Evolutionary conservation across 1,140 invertebrate genomes (phyloP).

Genomic region (Tetramorium simillimum): DNA sequence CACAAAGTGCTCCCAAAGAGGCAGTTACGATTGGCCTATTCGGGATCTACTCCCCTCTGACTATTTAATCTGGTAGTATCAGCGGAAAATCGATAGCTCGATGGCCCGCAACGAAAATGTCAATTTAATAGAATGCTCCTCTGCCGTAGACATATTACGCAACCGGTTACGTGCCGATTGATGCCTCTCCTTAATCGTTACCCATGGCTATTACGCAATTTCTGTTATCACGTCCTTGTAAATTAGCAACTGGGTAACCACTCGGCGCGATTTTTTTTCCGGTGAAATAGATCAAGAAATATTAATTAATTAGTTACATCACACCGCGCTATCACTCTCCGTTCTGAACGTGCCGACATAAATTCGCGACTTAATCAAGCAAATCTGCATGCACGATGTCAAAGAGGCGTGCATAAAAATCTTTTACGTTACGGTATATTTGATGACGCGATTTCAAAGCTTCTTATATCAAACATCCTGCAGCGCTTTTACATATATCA

Average conservation of each 20-base stretch:
- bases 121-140: slow-evolving; percentile 48
- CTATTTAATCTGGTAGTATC: slow-evolving; percentile 22
- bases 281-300: neutral
- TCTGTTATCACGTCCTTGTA: slow-evolving; percentile 1
- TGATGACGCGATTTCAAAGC: neutral
- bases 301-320: slow-evolving; percentile 33
- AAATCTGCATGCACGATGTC: neutral
- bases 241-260: neutral
- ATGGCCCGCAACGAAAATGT: slow-evolving; percentile 27
- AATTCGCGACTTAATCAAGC: neutral
- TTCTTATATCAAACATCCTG: neutral
- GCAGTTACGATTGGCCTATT: slow-evolving; percentile 10
- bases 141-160: slow-evolving; percentile 3
- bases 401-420: neutral
- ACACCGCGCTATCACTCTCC: neutral
- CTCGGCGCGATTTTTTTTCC: neutral
- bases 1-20: slow-evolving; percentile 28
- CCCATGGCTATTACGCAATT: slow-evolving; percentile 30
- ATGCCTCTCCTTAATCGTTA: slow-evolving; percentile 34
- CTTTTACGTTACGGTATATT: neutral
- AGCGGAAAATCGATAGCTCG: slow-evolving; percentile 34
- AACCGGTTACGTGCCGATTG: slow-evolving; percentile 41
- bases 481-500: neutral
- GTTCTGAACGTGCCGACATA: neutral
- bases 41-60: neutral